These are phyloP conservation scores for Tachysurus vachellii DNA, from an alignment of 2,113 vertebrate genomes.

Conservation along the genomic window DNA sequence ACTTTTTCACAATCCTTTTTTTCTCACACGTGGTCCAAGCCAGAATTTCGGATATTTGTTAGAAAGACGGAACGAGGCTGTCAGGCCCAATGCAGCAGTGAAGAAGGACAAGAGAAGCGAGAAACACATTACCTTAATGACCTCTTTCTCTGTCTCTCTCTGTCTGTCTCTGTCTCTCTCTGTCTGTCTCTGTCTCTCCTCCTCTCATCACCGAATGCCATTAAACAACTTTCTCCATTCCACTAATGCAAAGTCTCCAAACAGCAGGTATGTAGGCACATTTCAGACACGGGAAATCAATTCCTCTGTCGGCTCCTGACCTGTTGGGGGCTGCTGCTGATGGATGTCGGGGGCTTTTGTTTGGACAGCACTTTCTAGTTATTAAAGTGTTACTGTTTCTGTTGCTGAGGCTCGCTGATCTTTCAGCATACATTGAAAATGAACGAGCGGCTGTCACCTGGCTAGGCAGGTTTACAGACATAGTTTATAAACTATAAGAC, in stretches of 20 bases:
- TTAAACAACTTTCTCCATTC: conserved; percentile 63
- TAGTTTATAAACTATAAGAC: not conserved
- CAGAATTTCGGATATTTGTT: not conserved
- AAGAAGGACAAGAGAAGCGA: conserved; percentile 43
- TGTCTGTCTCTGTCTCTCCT: conserved; percentile 28
- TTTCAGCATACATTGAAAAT: not conserved
- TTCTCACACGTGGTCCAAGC: not conserved
- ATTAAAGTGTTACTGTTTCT: not conserved
- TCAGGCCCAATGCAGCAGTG: not conserved
- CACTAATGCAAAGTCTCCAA: conserved; percentile 44
- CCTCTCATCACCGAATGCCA: conserved; percentile 49
- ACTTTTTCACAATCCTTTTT: not conserved
- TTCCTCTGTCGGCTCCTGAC: conserved; percentile 16
- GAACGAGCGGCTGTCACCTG: not conserved
- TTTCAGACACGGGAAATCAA: conserved; percentile 49
- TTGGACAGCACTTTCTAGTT: conserved; percentile 13
- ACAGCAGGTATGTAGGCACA: conserved; percentile 51
- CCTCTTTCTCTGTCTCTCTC: conserved; percentile 12
- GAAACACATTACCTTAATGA: conserved; percentile 60
- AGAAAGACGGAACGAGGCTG: not conserved
- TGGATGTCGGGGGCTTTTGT: conserved; percentile 13
- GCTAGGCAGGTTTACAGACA: not conserved
- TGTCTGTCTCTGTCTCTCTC: conserved; percentile 31
- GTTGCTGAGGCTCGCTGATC: not conserved
- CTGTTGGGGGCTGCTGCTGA: conserved; percentile 13